Evolutionary conservation across 1,140 invertebrate genomes (phyloP).

Genomic region (Trachymyrmex cornetzi): DNA sequence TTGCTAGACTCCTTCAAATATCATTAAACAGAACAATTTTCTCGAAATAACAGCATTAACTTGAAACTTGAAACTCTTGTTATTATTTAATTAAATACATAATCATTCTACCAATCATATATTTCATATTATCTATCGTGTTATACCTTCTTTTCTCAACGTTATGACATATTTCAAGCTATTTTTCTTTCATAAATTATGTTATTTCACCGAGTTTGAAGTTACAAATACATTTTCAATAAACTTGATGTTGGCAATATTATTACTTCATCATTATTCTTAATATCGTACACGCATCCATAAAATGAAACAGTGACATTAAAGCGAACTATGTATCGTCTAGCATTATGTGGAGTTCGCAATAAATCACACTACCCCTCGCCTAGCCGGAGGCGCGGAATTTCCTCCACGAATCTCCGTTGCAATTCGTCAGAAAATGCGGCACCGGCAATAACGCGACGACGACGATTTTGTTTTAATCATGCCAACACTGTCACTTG

Average conservation of each 20-base stretch:
- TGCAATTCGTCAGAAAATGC: slow-evolving; percentile 56
- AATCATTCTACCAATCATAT: neutral
- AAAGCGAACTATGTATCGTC: slow-evolving; percentile 57
- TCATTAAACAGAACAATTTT: slow-evolving; percentile 22
- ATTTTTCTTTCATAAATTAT: neutral
- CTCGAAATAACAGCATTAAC: neutral
- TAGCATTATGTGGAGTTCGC: slow-evolving; percentile 42
- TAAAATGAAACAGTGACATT: slow-evolving; percentile 38
- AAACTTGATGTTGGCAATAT: neutral
- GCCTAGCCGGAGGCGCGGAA: slow-evolving; percentile 54
- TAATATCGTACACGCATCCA: neutral
- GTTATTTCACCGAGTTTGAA: neutral
- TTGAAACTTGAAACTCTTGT: neutral
- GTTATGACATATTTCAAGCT: neutral
- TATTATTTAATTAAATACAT: slow-evolving; percentile 5
- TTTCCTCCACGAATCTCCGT: slow-evolving; percentile 45
- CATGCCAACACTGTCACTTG: slow-evolving; percentile 60
- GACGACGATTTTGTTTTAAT: slow-evolving; percentile 73
- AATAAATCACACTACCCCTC: slow-evolving; percentile 53
- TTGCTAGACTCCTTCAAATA: slow-evolving; percentile 7
- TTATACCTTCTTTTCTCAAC: neutral
- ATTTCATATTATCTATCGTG: neutral
- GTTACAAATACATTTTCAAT: neutral
- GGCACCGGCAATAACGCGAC: slow-evolving; percentile 36
- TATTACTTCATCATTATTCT: slow-evolving; percentile 25